These are phyloP conservation scores for Mormyrus proboscirostris DNA, from an alignment of 2,797 vertebrate genomes.

Conservation along the genomic window DNA sequence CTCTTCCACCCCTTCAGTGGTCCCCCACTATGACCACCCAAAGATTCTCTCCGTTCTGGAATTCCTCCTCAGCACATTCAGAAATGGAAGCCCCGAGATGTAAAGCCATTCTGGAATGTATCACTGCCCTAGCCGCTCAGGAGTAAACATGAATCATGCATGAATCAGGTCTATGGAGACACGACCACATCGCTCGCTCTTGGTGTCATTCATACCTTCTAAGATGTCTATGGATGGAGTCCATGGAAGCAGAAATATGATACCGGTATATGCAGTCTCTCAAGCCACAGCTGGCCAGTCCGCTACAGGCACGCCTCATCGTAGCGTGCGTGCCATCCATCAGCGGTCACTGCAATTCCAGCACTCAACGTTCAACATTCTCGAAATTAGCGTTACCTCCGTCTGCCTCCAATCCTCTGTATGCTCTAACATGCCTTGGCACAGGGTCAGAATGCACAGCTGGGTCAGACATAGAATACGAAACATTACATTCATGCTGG, in stretches of 20 bases:
- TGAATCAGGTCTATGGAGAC: background rate
- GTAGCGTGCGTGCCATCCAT: background rate
- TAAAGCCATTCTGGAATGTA: background rate
- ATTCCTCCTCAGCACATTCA: background rate
- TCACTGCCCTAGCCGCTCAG: background rate
- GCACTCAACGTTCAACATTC: background rate
- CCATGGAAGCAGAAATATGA: background rate
- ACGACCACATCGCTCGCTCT: background rate
- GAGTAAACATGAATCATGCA: background rate
- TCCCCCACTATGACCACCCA: background rate
- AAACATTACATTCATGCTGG: background rate
- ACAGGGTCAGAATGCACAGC: background rate
- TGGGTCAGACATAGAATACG: background rate
- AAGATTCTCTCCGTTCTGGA: background rate
- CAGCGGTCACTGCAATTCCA: background rate
- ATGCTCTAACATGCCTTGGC: background rate
- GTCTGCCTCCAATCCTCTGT: background rate
- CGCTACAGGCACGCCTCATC: background rate
- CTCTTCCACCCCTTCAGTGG: background rate
- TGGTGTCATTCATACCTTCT: background rate
- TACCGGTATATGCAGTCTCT: background rate
- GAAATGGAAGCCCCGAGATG: background rate
- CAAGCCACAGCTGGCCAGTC: background rate
- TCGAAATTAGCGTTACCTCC: background rate
- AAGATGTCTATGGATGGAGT: background rate